These are phyloP conservation scores for Campoletis raptor DNA, from an alignment of 2,888 invertebrate genomes.

Conservation along the genomic window DNA sequence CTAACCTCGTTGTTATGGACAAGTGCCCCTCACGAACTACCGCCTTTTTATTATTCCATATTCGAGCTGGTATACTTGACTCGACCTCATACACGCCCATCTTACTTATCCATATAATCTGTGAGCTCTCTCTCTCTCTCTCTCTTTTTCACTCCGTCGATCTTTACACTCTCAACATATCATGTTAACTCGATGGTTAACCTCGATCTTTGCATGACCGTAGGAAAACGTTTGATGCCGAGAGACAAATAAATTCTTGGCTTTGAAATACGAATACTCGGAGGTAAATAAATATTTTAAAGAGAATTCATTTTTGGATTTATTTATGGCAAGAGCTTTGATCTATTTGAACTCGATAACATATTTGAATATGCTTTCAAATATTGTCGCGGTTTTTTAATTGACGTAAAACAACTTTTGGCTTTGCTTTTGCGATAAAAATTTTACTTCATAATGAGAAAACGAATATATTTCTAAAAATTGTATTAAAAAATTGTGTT, in stretches of 20 bases:
- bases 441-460: not conserved
- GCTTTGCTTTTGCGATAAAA: not conserved
- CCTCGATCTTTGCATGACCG: constrained; percentile 9
- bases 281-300: not conserved
- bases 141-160: not conserved
- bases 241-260: not conserved
- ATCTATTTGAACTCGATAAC: not conserved
- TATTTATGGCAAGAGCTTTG: not conserved
- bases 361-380: not conserved
- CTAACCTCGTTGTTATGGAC: constrained; percentile 13
- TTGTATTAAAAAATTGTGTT: not conserved
- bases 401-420: not conserved
- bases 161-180: not conserved
- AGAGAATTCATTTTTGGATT: too few relatives aligned
- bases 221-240: not conserved
- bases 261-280: not conserved
- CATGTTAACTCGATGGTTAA: not conserved
- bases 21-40: constrained; percentile 11
- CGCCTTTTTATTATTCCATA: not conserved
- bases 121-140: not conserved
- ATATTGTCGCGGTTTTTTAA: not conserved
- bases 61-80: constrained; percentile 4
- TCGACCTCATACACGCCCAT: constrained; percentile 22
- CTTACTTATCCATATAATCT: not conserved
- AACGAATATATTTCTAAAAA: not conserved